A percentile compares a stretch with the other conserved stretches of the same genome.
Evolutionary conservation across 2,888 invertebrate species (phyloP).

Genomic region (Erebia palarica): DNA sequence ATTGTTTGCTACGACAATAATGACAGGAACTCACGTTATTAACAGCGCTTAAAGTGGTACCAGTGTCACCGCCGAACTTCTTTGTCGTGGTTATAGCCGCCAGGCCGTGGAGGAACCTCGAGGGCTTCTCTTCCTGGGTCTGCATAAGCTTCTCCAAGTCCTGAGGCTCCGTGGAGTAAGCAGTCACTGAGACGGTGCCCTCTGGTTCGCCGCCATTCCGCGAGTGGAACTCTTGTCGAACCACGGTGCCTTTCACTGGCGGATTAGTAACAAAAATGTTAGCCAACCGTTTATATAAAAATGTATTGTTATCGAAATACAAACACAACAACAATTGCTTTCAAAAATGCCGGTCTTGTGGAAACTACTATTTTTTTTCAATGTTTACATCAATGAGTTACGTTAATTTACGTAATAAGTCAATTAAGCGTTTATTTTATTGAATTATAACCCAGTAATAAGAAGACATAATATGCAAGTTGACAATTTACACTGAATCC

Average conservation of each 20-base stretch:
- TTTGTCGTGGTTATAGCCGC: conserved; percentile 77
- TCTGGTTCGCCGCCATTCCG: conserved; percentile 87
- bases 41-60: conserved; percentile 61
- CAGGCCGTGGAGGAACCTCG: conserved; percentile 72
- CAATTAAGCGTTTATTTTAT: neutral
- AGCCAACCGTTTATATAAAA: conserved; percentile 43
- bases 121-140: conserved; percentile 63
- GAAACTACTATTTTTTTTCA: neutral
- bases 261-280: conserved; percentile 39
- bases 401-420: neutral
- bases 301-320: conserved; percentile 39
- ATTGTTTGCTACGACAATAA: conserved; percentile 9
- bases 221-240: conserved; percentile 86
- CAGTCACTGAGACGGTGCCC: conserved; percentile 86
- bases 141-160: conserved; percentile 74
- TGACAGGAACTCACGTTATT: conserved; percentile 58
- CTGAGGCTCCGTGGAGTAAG: conserved; percentile 86
- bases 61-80: conserved; percentile 72
- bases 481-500: neutral
- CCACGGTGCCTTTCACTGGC: conserved; percentile 87
- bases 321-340: conserved; percentile 13
- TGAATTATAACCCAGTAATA: neutral
- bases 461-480: neutral
- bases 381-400: neutral
- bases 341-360: too few species aligned